Conservation (phyloP, 2,797 vertebrate genomes). For the Dallia pectoralis region DNA sequence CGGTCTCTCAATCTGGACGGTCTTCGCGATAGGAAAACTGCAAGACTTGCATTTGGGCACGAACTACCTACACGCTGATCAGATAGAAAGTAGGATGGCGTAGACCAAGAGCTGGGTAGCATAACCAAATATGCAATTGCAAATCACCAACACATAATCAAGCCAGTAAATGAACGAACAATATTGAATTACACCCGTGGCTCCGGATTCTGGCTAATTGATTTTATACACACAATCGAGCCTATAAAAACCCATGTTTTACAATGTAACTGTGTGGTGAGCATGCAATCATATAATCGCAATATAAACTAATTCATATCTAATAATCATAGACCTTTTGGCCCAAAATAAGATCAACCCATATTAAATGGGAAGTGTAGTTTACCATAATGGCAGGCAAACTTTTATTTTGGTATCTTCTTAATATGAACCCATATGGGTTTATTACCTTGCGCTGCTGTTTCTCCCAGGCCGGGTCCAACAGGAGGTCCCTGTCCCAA, state of each 20-base stretch:
- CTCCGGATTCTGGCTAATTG: too few species aligned
- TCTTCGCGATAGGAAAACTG: not conserved
- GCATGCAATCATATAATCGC: not conserved
- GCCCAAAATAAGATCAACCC: not conserved
- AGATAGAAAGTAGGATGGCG: not conserved
- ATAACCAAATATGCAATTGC: not conserved
- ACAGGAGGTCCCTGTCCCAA: conserved; percentile 76
- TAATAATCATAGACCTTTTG: too few species aligned
- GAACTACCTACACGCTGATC: not conserved
- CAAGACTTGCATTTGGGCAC: not conserved
- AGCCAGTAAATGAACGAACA: not conserved
- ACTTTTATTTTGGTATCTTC: not conserved
- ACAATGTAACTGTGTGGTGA: not conserved
- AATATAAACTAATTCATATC: not conserved
- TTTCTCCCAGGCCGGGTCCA: conserved; percentile 67
- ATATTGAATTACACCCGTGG: not conserved
- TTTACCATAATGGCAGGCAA: not conserved
- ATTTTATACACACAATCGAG: too few species aligned
- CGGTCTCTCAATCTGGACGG: conserved; percentile 31
- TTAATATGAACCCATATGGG: not conserved
- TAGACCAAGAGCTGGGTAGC: too few species aligned
- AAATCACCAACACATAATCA: not conserved
- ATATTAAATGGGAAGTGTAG: not conserved
- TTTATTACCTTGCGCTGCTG: not conserved
- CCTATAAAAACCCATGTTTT: not conserved